phyloP scores from a whole-genome alignment of 2,888 invertebrate genomes.

The Pomacea canaliculata region DNA sequence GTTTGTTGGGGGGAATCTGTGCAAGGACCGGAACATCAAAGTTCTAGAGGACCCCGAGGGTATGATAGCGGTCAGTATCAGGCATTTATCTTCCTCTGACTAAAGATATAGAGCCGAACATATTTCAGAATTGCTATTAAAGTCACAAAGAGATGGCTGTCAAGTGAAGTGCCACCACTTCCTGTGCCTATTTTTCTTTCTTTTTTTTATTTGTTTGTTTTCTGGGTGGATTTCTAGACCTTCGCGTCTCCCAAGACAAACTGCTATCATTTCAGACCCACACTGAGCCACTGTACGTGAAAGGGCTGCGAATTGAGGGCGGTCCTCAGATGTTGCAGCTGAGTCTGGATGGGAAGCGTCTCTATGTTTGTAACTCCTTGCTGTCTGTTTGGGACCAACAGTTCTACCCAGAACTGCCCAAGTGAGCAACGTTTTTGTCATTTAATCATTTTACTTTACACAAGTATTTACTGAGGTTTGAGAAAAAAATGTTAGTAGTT shows the following conservation, averaged over 20 bases:
- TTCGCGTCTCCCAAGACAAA: background rate
- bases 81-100: background rate
- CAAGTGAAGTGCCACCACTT: too few relatives aligned
- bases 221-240: too few relatives aligned
- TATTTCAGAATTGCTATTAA: too few relatives aligned
- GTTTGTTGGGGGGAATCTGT: constrained; percentile 86
- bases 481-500: too few relatives aligned
- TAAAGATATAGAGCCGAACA: background rate
- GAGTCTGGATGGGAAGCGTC: constrained; percentile 91
- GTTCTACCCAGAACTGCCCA: constrained; percentile 88
- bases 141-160: too few relatives aligned
- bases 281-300: constrained; percentile 80
- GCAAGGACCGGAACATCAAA: constrained; percentile 80
- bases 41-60: constrained; percentile 83
- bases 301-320: constrained; percentile 84
- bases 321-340: constrained; percentile 97
- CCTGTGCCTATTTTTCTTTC: too few relatives aligned
- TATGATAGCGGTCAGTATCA: constrained; percentile 71
- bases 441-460: too few relatives aligned
- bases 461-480: too few relatives aligned
- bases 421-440: constrained; percentile 70
- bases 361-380: constrained; percentile 92
- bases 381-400: constrained; percentile 94
- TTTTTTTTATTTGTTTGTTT: too few relatives aligned
- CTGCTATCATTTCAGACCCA: constrained; percentile 64